These are phyloP conservation scores for Styela plicata DNA, from an alignment of 23 tunicate species.

Conservation along the genomic window DNA sequence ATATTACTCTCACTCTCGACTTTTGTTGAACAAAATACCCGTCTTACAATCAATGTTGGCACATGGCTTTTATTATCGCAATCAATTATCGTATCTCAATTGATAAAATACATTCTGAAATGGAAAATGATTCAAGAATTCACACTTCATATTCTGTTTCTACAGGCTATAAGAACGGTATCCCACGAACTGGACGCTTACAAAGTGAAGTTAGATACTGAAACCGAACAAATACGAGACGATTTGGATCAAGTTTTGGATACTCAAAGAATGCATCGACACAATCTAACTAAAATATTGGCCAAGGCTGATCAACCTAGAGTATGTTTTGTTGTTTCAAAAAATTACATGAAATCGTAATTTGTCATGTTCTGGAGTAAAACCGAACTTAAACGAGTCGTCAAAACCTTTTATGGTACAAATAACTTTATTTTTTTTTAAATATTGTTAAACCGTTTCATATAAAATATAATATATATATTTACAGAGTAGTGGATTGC, in stretches of 20 bases:
- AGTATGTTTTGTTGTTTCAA: not conserved
- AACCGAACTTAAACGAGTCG: too few species aligned
- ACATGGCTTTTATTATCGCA: too few species aligned
- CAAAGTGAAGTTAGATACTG: not conserved
- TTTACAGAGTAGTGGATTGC: not conserved
- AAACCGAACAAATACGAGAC: not conserved
- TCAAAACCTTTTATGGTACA: too few species aligned
- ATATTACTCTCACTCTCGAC: too few species aligned
- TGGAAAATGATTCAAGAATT: not conserved
- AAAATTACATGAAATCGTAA: not conserved
- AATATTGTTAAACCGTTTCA: too few species aligned
- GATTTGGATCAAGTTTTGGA: constrained; percentile 28
- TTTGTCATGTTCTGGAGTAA: not conserved
- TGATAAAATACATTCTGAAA: too few species aligned
- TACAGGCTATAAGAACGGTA: not conserved
- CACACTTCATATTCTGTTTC: not conserved
- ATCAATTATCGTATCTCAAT: too few species aligned
- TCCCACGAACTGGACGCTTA: not conserved
- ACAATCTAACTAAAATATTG: not conserved
- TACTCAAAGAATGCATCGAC: constrained; percentile 10
- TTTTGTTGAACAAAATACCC: too few species aligned
- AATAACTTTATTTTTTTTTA: too few species aligned
- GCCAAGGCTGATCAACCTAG: not conserved
- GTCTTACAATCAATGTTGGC: too few species aligned
- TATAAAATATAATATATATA: too few species aligned